A percentile compares a stretch with the other conserved stretches of the same genome.
Evolutionary conservation across 2,797 vertebrate genomes (phyloP).

Genomic region (Spea hammondii): DNA sequence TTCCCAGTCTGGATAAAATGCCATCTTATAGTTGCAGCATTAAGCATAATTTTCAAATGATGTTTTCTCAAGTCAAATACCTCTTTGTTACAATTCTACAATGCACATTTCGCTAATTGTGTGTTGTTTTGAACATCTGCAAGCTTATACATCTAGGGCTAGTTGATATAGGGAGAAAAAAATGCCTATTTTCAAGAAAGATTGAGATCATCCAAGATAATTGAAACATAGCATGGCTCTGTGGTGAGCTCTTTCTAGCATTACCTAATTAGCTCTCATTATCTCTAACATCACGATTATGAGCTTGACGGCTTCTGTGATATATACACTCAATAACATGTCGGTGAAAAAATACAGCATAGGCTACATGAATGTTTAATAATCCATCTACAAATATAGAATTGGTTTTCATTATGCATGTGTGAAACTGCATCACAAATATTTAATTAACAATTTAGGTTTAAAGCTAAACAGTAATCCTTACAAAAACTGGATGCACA

Average conservation of each 20-base stretch:
- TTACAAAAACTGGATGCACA: background rate
- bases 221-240: conserved; percentile 1
- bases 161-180: background rate
- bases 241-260: conserved; percentile 4
- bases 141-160: background rate
- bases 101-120: background rate
- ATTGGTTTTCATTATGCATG: background rate
- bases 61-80: background rate
- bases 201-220: background rate
- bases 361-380: conserved; percentile 1
- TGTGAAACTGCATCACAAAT: background rate
- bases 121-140: background rate
- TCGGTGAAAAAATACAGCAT: background rate
- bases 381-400: conserved; percentile 1
- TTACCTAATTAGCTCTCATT: conserved; percentile 14
- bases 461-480: too few species aligned
- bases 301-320: conserved; percentile 12
- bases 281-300: conserved; percentile 6
- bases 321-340: conserved; percentile 13
- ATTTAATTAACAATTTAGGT: background rate
- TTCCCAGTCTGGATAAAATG: background rate
- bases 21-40: background rate
- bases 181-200: background rate
- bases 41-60: background rate
- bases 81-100: background rate